Percentiles rank a stretch among this genome's conserved stretches.
Evolutionary conservation across 2,888 invertebrate species (phyloP).

Genomic region (Erannis defoliaria): DNA sequence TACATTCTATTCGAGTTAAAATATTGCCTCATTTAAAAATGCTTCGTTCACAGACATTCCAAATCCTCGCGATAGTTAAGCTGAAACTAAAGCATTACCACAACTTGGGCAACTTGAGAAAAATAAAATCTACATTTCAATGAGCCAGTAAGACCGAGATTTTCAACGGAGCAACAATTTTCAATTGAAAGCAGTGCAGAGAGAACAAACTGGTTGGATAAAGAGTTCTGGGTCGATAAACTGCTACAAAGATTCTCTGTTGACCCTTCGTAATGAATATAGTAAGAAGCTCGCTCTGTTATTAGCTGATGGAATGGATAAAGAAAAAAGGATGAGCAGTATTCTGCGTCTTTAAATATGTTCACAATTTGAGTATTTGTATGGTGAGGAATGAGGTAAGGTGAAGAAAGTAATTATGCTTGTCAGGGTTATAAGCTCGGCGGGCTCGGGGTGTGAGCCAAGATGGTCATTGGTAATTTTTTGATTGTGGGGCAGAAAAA

Average conservation of each 20-base stretch:
- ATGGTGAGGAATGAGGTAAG: background rate
- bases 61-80: conserved; percentile 10
- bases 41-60: background rate
- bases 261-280: conserved; percentile 15
- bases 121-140: conserved; percentile 43
- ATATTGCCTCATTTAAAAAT: background rate
- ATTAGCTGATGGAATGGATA: background rate
- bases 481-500: too few relatives aligned
- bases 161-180: conserved; percentile 48
- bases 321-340: too few relatives aligned
- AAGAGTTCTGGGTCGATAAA: conserved; percentile 50
- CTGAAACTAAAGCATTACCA: conserved; percentile 18
- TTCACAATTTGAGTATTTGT: too few relatives aligned
- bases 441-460: too few relatives aligned
- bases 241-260: conserved; percentile 49
- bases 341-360: too few relatives aligned
- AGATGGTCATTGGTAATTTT: too few relatives aligned
- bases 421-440: too few relatives aligned
- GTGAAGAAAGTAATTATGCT: too few relatives aligned
- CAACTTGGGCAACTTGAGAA: conserved; percentile 14
- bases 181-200: conserved; percentile 51
- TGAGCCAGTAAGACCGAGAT: conserved; percentile 44
- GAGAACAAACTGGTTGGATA: conserved; percentile 11
- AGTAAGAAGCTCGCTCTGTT: background rate
- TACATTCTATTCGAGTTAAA: too few relatives aligned